Conservation (phyloP, 2,797 vertebrate species). For the Pogonophryne albipinna region DNA sequence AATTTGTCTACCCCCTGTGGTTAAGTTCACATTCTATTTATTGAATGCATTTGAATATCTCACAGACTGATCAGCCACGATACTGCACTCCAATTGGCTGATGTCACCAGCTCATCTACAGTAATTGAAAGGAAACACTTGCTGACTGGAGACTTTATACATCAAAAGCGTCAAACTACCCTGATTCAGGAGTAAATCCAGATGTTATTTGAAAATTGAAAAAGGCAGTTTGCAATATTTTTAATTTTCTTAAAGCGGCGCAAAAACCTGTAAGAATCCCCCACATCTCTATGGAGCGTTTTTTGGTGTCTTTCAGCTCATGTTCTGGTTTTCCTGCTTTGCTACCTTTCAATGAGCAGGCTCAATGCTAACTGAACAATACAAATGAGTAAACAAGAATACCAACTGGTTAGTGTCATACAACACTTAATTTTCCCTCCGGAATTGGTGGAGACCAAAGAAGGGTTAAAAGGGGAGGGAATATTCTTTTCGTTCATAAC, state of each 20-base stretch:
- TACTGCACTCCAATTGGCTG: constrained; percentile 17
- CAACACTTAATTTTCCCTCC: neutral
- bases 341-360: too few species aligned
- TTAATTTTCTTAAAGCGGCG: neutral
- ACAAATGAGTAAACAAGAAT: neutral
- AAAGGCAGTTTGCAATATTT: neutral
- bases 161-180: constrained; percentile 32
- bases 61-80: constrained; percentile 1
- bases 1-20: constrained; percentile 49
- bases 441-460: neutral
- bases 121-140: constrained; percentile 50
- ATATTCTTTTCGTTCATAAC: neutral
- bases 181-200: constrained; percentile 23
- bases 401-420: too few species aligned
- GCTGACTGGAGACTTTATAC: constrained; percentile 46
- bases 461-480: neutral
- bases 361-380: neutral
- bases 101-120: constrained; percentile 20
- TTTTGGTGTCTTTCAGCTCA: neutral
- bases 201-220: constrained; percentile 23
- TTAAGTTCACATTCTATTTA: constrained; percentile 55
- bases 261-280: neutral
- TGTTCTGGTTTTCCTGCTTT: neutral
- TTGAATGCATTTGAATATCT: constrained; percentile 20
- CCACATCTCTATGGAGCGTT: neutral